Percentiles rank a stretch among this genome's conserved stretches.
Evolutionary conservation across 2,797 vertebrate species (phyloP).

Genomic region (Capromys pilorides): DNA sequence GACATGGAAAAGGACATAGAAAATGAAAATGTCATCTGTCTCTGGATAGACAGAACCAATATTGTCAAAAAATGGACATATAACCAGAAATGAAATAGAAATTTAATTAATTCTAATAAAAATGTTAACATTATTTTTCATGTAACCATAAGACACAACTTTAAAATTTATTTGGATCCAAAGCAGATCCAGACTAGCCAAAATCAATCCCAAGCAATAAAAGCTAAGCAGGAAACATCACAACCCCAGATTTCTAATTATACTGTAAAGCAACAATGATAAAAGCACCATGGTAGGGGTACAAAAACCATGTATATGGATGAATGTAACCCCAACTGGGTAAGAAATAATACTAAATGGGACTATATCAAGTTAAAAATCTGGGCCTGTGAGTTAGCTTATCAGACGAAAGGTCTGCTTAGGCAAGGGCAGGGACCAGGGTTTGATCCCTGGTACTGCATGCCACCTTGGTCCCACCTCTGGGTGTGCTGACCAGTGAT

Average conservation of each 20-base stretch:
- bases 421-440: too few relatives aligned
- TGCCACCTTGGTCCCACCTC: too few relatives aligned
- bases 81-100: neutral
- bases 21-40: neutral
- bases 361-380: neutral
- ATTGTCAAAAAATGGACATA: neutral
- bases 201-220: neutral
- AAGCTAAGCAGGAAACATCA: neutral
- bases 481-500: too few relatives aligned
- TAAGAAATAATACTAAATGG: neutral
- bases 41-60: neutral
- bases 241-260: neutral
- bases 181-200: neutral
- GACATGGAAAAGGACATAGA: neutral
- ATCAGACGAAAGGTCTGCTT: too few relatives aligned
- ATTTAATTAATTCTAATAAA: neutral
- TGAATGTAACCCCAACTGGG: neutral
- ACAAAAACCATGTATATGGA: neutral
- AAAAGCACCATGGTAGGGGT: neutral
- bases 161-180: neutral
- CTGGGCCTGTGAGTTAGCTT: neutral
- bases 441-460: too few relatives aligned
- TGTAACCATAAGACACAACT: neutral
- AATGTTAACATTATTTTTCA: neutral
- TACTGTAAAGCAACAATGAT: neutral